These are phyloP conservation scores for Neuroterus valhalla DNA, from an alignment of 1,140 invertebrate genomes.

Conservation along the genomic window DNA sequence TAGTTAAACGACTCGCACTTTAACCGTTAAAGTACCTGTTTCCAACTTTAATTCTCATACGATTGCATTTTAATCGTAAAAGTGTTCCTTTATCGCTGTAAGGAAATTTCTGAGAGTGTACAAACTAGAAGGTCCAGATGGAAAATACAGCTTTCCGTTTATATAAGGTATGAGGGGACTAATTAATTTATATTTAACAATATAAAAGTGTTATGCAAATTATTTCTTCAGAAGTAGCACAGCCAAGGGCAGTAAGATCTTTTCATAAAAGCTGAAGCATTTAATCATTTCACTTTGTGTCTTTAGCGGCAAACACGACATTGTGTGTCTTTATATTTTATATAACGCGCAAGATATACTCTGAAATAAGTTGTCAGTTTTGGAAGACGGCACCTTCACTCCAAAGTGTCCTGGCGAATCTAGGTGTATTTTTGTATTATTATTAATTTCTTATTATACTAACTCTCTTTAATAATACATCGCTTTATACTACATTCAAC, in stretches of 20 bases:
- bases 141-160: neutral
- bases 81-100: too few relatives aligned
- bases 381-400: slow-evolving; percentile 15
- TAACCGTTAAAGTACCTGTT: too few relatives aligned
- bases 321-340: neutral
- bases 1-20: too few relatives aligned
- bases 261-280: slow-evolving; percentile 6
- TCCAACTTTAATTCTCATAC: too few relatives aligned
- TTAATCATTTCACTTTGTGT: slow-evolving; percentile 4
- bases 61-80: too few relatives aligned
- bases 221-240: slow-evolving; percentile 2
- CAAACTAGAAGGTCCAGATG: neutral
- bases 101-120: too few relatives aligned
- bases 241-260: slow-evolving; percentile 6
- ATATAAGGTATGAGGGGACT: neutral
- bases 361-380: slow-evolving; percentile 11
- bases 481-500: neutral
- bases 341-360: neutral
- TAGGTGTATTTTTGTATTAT: neutral
- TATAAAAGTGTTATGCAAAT: neutral
- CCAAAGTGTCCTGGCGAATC: neutral
- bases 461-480: neutral
- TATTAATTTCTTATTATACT: neutral
- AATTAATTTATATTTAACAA: neutral
- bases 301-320: slow-evolving; percentile 4